Evolutionary conservation across 2,113 vertebrate genomes (phyloP), one percentile per base, ranked within the genome.

Genomic region (Enhydra lutris): DNA sequence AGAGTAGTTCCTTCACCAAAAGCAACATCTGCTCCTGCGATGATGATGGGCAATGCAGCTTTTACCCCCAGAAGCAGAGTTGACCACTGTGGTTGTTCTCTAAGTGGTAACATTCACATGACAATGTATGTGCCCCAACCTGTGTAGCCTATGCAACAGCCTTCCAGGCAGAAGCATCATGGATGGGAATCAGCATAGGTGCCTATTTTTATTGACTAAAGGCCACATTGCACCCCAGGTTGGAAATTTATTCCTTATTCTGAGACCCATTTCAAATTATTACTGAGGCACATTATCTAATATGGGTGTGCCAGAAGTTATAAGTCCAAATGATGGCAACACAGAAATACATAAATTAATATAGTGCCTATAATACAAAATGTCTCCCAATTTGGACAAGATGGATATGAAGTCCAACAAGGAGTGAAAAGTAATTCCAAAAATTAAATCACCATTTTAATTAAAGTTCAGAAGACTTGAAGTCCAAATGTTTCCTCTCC

Each of bases 401-500:
- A 74, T 47, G 12, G 95, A n/a, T 55, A 55, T 55, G 52, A 55
- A 55, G 52, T 55, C 17, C 52, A 55, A 55, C 17, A 55, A 55
- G 12, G 95, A n/a, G 9, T 74, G 4, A 91, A 95, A 92, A 12
- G 3, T 42, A 96, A 93, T 76, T 91, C 55, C 39, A 61, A 63
- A 96, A 95, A 50, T 88, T 91, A 89, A 95, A 88, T 79, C 31
- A 79, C 29, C 31, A 78, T 50, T 78, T 78, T 94, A 65, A 94
- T 91, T 88, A 89, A 90, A 89, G 45, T 78, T 91, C 17, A 57
- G 57, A 76, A 91, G 31, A 85, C 76, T 86, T 88, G 50, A 81
- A 73, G 24, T 85, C 61, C 65, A 91, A 84, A 76, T 31, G 15
- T 42, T 86, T 67, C n/a, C 61, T 95, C 55, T 74, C 45, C 42